Evolutionary conservation across 2,797 vertebrate species (phyloP), one percentile per base, ranked within the genome.

Genomic region (Clarias pachynema): DNA sequence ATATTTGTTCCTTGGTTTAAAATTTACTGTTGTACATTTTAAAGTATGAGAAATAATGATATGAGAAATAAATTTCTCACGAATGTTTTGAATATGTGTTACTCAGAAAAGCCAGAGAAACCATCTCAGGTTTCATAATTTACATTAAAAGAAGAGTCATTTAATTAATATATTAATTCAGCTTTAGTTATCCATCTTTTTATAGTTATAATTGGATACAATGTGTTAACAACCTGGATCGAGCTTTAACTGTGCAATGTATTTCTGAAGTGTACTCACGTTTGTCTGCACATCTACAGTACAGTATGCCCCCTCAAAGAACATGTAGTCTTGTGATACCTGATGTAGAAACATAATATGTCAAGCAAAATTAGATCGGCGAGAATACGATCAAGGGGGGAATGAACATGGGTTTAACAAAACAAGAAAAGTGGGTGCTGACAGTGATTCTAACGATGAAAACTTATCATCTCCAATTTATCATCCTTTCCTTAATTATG

Each of bases 331-430:
- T 94, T 92, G 92, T 94, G 94, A 95, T 94, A 94, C 93, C 94
- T 94, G 94, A 93, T 93, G 94, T 94, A 95, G 93, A 95, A 95
- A 95, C 90, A 92, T 92, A 95, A 95, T 95, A 95, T 95, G 94
- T 95, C 95, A 95, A 94, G 94, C 94, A 94, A 95, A 95, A 95
- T 96, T 94, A 95, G 94, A 94, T 96, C 93, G 92, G 93, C 94
- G 94, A 95, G 93, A n/a, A n/a, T n/a, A n/a, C n/a, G n/a, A n/a
- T n/a, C n/a, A n/a, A n/a, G 90, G 86, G 87, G 31, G 16, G 37
- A 72, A n/a, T 44, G 12, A 72, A 31, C 31, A 31, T 31, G 82
- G 83, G 75, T 89, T 72, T 14, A 22, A 40, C 80, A 81, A 72
- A 70, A 84, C 65, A 92, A 93, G 95, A 94, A 93, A 93, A 72